phyloP scores from a whole-genome alignment of 1,140 invertebrate species.

The Chionoecetes opilio region DNA sequence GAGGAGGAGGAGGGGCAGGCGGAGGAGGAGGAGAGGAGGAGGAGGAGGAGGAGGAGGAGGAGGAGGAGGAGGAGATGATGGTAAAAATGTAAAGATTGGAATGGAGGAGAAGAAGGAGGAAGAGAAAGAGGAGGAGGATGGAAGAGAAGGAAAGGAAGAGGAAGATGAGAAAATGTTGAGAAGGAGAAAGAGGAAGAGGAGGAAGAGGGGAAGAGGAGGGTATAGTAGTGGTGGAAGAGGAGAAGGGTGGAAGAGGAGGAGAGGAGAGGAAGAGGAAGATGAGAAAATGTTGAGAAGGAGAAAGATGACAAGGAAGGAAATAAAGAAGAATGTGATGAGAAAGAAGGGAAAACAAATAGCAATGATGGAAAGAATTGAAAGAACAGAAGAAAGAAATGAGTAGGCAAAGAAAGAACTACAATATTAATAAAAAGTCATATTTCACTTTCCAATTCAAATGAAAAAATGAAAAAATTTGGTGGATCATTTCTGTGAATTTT shows the following conservation, averaged over 20 bases:
- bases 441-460: no score
- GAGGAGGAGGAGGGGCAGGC: not conserved
- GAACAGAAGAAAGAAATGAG: not conserved
- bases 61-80: not conserved
- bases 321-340: no score
- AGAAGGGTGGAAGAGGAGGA: no score
- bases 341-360: not conserved
- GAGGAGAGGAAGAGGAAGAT: no score
- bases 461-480: no score
- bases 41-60: not conserved
- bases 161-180: not conserved
- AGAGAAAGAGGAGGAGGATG: not conserved
- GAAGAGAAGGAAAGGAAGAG: not conserved
- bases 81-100: not conserved
- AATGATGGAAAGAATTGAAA: not conserved
- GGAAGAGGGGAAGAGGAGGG: not conserved
- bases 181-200: not conserved
- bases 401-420: no score
- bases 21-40: slow-evolving; percentile 1
- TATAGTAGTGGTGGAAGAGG: no score
- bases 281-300: no score
- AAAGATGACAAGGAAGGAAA: no score
- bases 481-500: no score
- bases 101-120: not conserved
- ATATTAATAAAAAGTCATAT: no score